A percentile compares a stretch with the other conserved stretches of the same genome.
phyloP scores from a whole-genome alignment of 1,140 invertebrate genomes.

The Temnothorax curvispinosus region DNA sequence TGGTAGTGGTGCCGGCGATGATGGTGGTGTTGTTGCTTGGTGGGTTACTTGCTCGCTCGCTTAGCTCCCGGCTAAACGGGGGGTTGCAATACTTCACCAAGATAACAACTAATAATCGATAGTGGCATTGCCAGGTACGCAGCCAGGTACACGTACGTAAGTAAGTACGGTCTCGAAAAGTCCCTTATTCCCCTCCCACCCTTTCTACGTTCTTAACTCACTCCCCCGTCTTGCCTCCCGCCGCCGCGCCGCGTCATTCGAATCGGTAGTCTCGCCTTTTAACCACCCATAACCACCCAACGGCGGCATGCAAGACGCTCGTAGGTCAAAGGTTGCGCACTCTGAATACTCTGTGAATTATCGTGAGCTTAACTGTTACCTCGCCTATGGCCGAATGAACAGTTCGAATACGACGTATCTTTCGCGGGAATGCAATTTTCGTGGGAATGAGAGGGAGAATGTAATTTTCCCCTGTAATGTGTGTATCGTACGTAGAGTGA shows the following conservation, averaged over 20 bases:
- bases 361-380: constrained; percentile 72
- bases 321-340: constrained; percentile 79
- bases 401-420: constrained; percentile 61
- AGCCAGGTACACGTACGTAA: constrained; percentile 76
- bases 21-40: constrained; percentile 64
- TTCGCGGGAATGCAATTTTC: constrained; percentile 58
- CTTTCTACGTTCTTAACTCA: constrained; percentile 59
- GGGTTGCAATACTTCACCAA: constrained; percentile 82
- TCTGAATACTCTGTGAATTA: constrained; percentile 75
- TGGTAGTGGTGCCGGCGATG: constrained; percentile 13
- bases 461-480: constrained; percentile 53
- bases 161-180: constrained; percentile 75
- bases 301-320: constrained; percentile 75
- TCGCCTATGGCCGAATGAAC: constrained; percentile 60
- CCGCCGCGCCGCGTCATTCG: constrained; percentile 21
- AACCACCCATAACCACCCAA: constrained; percentile 69
- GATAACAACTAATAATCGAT: constrained; percentile 85
- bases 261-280: constrained; percentile 71
- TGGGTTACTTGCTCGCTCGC: constrained; percentile 72
- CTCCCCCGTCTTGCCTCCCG: background rate
- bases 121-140: constrained; percentile 79
- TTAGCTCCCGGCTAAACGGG: constrained; percentile 52
- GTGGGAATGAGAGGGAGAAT: constrained; percentile 41
- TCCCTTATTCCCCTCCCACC: constrained; percentile 52
- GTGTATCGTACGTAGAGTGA: constrained; percentile 50